Percentiles rank a stretch among this genome's conserved stretches.
Conservation (phyloP, 2,888 invertebrate genomes). For the Torymus texanus region DNA sequence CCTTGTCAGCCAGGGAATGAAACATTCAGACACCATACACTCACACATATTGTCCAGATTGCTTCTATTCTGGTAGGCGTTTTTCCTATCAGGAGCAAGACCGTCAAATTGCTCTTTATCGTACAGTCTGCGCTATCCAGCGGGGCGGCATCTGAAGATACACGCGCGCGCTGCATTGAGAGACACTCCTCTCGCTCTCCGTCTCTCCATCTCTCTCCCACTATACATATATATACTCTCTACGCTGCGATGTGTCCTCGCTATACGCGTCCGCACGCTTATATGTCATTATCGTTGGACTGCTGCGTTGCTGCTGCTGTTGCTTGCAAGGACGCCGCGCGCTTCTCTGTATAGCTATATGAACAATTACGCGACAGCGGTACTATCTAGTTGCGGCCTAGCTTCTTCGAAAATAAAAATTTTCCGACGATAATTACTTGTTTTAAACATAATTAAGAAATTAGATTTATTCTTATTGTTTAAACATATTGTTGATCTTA, state of each 20-base stretch:
- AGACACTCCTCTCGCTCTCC: conserved; percentile 21
- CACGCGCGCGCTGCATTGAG: conserved; percentile 38
- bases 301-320: no score
- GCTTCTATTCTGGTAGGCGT: conserved; percentile 70
- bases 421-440: no score
- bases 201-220: not conserved
- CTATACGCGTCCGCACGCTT: conserved; percentile 22
- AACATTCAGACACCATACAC: no score
- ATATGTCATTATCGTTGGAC: conserved; percentile 31
- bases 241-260: conserved; percentile 9
- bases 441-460: no score
- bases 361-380: no score
- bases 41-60: conserved; percentile 12
- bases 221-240: not conserved
- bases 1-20: no score
- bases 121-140: conserved; percentile 54
- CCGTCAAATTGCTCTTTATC: conserved; percentile 68
- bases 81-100: conserved; percentile 70
- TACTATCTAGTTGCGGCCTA: no score
- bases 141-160: conserved; percentile 68
- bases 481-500: no score
- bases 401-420: no score
- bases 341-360: no score
- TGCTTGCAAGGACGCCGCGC: no score
- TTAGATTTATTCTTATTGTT: no score